Base-by-base conservation (phyloP, 2,888 invertebrate species). In the Ophion ventricosus region DNA sequence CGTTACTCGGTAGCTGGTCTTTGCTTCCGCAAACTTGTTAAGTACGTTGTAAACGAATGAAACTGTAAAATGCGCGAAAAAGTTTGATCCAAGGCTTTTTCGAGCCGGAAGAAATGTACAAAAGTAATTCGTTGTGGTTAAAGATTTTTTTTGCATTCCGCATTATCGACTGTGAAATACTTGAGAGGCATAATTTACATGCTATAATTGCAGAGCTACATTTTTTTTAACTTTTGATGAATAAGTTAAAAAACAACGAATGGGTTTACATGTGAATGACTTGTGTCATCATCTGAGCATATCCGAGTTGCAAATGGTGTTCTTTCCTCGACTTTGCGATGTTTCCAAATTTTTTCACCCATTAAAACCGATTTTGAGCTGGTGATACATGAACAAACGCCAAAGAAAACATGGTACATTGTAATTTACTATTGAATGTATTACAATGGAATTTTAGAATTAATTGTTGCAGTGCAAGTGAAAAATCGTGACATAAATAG, bases 1-100 rank as follows among this genome's bases (percentile, higher is more conserved):
- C 61, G 26, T 87, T 64, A 70, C 73, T 83, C 63, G 72, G 77
- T 77, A 49, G 54, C 54, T 73, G 75, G 54, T 5, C 23, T 26
- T 49, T 82, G 56, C 54, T 43, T 83, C 57, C n/a, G 17, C 69
- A 57, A 74, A 70, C 25, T 49, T 40, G 10, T 7, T 14, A n/a
- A 35, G 26, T 23, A 29, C 67, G 20, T 25, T 23, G 20, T 25
- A 11, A 73, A 74, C 17, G 57, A 67, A 25, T 25, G 49, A 17
- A 63, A 26, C 17, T 35, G 61, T 23, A n/a, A 29, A 63, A 29
- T 8, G 4, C 35, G 7, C 29, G 63, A 63, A 63, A 14, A 26
- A 35, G 14, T 23, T 23, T 2, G 7, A 10, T 8, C 57, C 57
- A 10, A 57, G 23, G 57, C 49, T 49, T 49, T 17, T 49, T 14